A percentile compares a stretch with the other conserved stretches of the same genome.
Evolutionary conservation across 1,140 invertebrate species (phyloP).

Genomic region (Bombus fervidus): DNA sequence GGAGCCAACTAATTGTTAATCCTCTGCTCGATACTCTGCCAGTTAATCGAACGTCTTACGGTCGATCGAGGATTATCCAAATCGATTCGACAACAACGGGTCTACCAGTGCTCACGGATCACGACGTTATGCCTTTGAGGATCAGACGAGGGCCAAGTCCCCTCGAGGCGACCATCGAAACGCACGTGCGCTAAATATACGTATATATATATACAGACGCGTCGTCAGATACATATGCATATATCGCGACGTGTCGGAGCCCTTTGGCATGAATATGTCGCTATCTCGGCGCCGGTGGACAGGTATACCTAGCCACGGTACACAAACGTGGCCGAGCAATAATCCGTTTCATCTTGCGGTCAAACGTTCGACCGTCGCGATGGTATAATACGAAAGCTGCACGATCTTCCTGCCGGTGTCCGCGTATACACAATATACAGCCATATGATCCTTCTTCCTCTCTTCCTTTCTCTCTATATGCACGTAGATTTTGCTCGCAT

Average conservation of each 20-base stretch:
- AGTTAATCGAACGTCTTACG: conserved; percentile 30
- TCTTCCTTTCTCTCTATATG: conserved; percentile 1
- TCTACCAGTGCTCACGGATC: conserved; percentile 19
- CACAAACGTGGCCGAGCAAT: conserved; percentile 62
- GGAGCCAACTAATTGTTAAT: conserved; percentile 43
- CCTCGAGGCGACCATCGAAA: conserved; percentile 34
- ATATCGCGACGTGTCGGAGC: conserved; percentile 44
- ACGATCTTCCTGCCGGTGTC: conserved; percentile 31
- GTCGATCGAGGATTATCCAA: conserved; percentile 31
- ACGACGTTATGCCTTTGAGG: conserved; percentile 43
- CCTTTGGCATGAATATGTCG: conserved; percentile 64
- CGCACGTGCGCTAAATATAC: conserved; percentile 29
- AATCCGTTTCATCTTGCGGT: conserved; percentile 68
- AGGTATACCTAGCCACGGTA: conserved; percentile 55
- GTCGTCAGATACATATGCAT: conserved; percentile 30
- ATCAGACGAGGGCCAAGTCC: background rate
- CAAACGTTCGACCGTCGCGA: conserved; percentile 42
- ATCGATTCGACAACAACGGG: conserved; percentile 19
- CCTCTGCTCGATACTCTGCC: background rate
- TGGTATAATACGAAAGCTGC: conserved; percentile 51
- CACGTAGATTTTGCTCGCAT: conserved; percentile 57
- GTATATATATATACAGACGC: conserved; percentile 12
- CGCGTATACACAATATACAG: background rate
- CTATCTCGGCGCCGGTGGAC: conserved; percentile 61
- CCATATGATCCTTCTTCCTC: conserved; percentile 24